A percentile compares a stretch with the other conserved stretches of the same genome.
These are phyloP conservation scores for Yponomeuta sedellus DNA, from an alignment of 2,888 invertebrate genomes.

Conservation along the genomic window DNA sequence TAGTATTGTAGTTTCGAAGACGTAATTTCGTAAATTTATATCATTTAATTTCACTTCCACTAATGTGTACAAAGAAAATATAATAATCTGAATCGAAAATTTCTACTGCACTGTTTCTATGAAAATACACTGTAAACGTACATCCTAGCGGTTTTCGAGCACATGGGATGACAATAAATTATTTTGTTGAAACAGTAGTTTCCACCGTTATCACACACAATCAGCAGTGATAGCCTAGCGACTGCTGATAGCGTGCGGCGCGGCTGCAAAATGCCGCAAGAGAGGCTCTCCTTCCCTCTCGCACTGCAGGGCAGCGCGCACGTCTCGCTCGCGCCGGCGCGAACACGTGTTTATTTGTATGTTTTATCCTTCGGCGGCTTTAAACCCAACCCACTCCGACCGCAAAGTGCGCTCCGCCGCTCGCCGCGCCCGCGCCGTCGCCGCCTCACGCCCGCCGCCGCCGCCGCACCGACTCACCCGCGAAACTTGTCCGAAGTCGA, in stretches of 20 bases:
- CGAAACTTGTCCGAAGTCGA: constrained; percentile 75
- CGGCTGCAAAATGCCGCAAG: constrained; percentile 74
- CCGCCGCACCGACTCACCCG: constrained; percentile 61
- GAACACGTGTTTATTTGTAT: constrained; percentile 79
- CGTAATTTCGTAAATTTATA: too few relatives aligned
- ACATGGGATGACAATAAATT: neutral
- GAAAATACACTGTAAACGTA: neutral
- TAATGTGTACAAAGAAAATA: too few relatives aligned
- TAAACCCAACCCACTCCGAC: constrained; percentile 82
- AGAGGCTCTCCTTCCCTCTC: constrained; percentile 43
- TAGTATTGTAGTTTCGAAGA: too few relatives aligned
- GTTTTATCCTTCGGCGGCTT: constrained; percentile 80
- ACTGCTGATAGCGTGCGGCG: constrained; percentile 37
- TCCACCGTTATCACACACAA: constrained; percentile 6
- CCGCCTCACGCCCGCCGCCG: constrained; percentile 62
- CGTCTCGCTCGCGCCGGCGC: constrained; percentile 78
- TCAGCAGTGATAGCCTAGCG: constrained; percentile 2
- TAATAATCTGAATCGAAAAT: too few relatives aligned
- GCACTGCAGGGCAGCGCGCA: constrained; percentile 31
- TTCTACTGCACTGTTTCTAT: too few relatives aligned
- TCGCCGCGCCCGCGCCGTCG: constrained; percentile 75
- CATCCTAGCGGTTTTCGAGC: neutral
- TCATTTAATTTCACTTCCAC: too few relatives aligned
- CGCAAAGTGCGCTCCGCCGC: constrained; percentile 79
- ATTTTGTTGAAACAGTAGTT: neutral